Conservation (phyloP, 2,113 vertebrate genomes). For the Onychostoma macrolepis region DNA sequence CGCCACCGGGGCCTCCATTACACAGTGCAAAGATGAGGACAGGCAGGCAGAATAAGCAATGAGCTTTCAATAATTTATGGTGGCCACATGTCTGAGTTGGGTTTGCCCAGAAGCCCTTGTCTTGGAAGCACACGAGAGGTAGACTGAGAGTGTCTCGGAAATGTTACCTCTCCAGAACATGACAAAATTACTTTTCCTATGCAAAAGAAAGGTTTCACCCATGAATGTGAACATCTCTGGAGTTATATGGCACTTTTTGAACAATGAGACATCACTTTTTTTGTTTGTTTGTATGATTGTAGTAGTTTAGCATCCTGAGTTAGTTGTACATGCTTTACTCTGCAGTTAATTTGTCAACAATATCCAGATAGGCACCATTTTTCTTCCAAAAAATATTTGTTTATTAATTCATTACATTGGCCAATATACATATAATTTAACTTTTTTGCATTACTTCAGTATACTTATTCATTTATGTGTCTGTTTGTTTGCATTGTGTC, state of each 20-base stretch:
- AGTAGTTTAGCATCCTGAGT: not conserved
- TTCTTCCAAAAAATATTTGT: not conserved
- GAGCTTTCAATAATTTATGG: conserved; percentile 74
- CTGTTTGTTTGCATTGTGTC: too few species aligned
- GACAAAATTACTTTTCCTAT: not conserved
- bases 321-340: not conserved
- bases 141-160: not conserved
- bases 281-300: not conserved
- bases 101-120: conserved; percentile 46
- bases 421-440: too few species aligned
- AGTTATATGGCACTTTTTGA: not conserved
- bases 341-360: not conserved
- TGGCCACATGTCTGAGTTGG: conserved; percentile 57
- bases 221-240: not conserved
- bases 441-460: too few species aligned
- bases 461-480: too few species aligned
- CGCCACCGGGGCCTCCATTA: conserved; percentile 70
- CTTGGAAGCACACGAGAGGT: conserved; percentile 20
- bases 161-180: conserved; percentile 8
- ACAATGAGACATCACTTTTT: not conserved
- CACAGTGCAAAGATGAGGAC: conserved; percentile 71
- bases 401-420: not conserved
- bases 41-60: conserved; percentile 67
- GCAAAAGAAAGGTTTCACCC: not conserved
- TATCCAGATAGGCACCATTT: not conserved